A percentile compares a stretch with the other conserved stretches of the same genome.
phyloP scores from a whole-genome alignment of 2,113 vertebrate species.

The Eulemur rufifrons region DNA sequence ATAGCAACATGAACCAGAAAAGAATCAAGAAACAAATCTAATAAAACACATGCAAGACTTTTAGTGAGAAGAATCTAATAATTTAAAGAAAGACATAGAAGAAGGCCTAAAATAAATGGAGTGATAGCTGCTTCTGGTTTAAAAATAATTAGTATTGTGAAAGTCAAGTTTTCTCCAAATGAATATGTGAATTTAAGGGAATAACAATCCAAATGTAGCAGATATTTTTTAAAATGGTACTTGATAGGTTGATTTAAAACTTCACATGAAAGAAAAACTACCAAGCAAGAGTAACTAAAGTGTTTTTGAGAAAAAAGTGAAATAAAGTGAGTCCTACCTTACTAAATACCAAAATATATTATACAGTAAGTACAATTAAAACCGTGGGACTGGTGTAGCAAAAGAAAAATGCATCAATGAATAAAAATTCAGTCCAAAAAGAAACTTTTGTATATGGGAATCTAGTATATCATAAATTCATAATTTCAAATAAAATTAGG shows the following conservation, averaged over 20 bases:
- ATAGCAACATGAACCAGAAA: not conserved
- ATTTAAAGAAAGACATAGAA: not conserved
- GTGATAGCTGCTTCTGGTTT: not conserved
- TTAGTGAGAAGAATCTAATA: not conserved
- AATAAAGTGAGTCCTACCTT: not conserved
- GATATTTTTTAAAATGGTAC: not conserved
- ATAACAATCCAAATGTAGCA: not conserved
- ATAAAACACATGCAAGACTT: not conserved
- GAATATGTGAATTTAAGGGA: not conserved
- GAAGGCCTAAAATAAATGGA: not conserved
- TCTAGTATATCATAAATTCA: not conserved
- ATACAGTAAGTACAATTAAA: not conserved
- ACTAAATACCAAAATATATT: not conserved
- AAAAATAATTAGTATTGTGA: not conserved
- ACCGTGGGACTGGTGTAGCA: not conserved
- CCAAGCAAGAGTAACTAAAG: not conserved
- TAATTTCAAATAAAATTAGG: not conserved
- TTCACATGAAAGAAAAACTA: not conserved
- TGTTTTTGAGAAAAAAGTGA: not conserved
- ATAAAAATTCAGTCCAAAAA: not conserved
- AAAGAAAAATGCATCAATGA: not conserved
- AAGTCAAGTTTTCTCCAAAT: not conserved
- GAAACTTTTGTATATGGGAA: not conserved
- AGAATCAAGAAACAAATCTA: not conserved
- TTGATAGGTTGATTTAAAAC: not conserved